Evolutionary conservation across 2,888 invertebrate species (phyloP).

Genomic region (Caenorhabditis japonica): DNA sequence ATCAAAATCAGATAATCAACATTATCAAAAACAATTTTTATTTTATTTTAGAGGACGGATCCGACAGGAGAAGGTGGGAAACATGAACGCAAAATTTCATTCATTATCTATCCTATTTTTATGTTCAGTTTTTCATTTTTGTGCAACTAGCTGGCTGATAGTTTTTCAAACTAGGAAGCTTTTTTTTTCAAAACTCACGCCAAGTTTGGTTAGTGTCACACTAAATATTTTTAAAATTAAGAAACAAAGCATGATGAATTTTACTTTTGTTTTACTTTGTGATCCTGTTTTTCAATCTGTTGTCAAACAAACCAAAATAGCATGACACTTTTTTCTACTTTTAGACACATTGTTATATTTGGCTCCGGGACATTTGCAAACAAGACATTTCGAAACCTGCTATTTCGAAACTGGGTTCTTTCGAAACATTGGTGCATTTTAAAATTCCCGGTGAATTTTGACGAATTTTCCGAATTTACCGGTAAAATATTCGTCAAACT

Average conservation of each 20-base stretch:
- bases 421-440: no score
- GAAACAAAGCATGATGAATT: constrained; percentile 39
- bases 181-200: constrained; percentile 35
- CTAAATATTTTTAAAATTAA: constrained; percentile 17
- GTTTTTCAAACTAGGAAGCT: constrained; percentile 37
- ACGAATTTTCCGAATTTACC: no score
- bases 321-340: constrained; percentile 24
- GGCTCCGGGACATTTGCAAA: no score
- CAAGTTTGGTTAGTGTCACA: constrained; percentile 39
- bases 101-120: constrained; percentile 50
- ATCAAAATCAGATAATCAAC: not conserved
- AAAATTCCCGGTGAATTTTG: no score
- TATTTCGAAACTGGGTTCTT: no score
- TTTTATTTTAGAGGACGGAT: constrained; percentile 55
- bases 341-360: no score
- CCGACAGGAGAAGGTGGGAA: constrained; percentile 56
- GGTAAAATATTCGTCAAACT: no score
- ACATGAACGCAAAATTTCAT: constrained; percentile 9
- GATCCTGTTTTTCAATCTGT: constrained; percentile 36
- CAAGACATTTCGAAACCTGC: no score
- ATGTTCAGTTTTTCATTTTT: constrained; percentile 47
- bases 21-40: constrained; percentile 3
- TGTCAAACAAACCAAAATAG: constrained; percentile 15
- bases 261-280: constrained; percentile 40
- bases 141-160: constrained; percentile 50